These are phyloP conservation scores for Cosmia pyralina DNA, from an alignment of 2,888 invertebrate species.

Conservation along the genomic window DNA sequence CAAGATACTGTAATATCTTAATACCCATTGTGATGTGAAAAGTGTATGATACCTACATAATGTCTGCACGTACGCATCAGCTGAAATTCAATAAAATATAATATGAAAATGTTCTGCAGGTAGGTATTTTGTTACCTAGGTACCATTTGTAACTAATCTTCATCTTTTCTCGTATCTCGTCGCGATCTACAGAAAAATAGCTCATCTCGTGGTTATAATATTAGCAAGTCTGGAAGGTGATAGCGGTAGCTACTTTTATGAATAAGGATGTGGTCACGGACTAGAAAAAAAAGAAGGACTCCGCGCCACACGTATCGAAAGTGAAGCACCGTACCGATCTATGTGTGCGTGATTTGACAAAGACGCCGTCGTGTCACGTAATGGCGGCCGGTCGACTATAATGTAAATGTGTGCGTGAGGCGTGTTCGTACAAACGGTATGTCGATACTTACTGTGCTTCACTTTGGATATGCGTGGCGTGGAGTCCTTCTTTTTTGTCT, in stretches of 20 bases:
- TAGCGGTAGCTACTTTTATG: background rate
- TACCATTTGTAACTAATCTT: conserved; percentile 4
- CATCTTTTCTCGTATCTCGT: background rate
- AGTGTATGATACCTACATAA: background rate
- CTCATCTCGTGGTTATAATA: background rate
- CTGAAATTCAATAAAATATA: background rate
- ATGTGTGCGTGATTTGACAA: no score
- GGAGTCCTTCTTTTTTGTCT: no score
- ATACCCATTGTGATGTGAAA: background rate
- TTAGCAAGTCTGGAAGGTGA: background rate
- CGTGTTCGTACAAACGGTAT: no score
- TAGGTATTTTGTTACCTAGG: background rate
- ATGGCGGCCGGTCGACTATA: no score
- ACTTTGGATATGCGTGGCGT: no score
- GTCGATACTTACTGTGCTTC: no score
- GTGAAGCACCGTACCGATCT: no score
- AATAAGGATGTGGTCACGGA: no score
- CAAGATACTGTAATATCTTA: background rate
- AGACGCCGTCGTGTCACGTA: no score
- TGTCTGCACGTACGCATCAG: background rate
- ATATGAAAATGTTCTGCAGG: background rate
- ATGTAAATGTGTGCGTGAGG: no score
- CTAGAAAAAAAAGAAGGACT: no score
- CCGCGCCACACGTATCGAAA: no score
- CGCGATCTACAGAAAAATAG: background rate